These are phyloP conservation scores for Strigops habroptila DNA, from an alignment of 2,113 vertebrate species.

Conservation along the genomic window DNA sequence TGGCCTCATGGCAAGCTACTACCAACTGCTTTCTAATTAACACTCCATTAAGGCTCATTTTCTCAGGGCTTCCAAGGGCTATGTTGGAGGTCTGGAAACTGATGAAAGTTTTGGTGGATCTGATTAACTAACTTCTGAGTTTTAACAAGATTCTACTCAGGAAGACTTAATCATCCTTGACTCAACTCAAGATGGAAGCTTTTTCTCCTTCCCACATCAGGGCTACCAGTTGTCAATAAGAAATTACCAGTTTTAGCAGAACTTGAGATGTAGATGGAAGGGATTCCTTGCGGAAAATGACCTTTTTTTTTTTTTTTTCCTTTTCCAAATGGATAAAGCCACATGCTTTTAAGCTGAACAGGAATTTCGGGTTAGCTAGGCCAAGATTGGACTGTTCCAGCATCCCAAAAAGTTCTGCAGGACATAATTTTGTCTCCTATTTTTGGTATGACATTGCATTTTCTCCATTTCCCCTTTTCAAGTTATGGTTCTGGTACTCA, in stretches of 20 bases:
- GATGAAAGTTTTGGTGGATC: neutral
- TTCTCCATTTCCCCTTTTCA: neutral
- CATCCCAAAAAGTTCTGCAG: neutral
- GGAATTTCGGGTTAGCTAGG: neutral
- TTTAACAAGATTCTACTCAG: neutral
- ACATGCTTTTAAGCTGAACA: neutral
- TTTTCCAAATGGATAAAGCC: neutral
- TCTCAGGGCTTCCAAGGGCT: neutral
- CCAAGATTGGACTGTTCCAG: neutral
- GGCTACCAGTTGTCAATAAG: neutral
- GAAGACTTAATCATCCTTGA: neutral
- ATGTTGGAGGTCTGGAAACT: neutral
- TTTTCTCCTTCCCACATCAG: neutral
- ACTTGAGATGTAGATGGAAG: fast-evolving
- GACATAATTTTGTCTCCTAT: neutral
- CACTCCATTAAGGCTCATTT: neutral
- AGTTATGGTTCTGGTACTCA: neutral
- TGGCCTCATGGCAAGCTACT: neutral
- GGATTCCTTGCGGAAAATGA: neutral
- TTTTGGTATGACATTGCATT: neutral
- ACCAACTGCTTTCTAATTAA: neutral
- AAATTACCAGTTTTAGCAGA: neutral
- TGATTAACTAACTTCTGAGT: neutral
- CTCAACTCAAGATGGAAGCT: neutral
- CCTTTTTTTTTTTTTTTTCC: neutral